Percentiles rank a stretch among this genome's conserved stretches.
These are phyloP conservation scores for Drosophila gunungcola DNA, from an alignment of 1,140 invertebrate genomes.

Conservation along the genomic window DNA sequence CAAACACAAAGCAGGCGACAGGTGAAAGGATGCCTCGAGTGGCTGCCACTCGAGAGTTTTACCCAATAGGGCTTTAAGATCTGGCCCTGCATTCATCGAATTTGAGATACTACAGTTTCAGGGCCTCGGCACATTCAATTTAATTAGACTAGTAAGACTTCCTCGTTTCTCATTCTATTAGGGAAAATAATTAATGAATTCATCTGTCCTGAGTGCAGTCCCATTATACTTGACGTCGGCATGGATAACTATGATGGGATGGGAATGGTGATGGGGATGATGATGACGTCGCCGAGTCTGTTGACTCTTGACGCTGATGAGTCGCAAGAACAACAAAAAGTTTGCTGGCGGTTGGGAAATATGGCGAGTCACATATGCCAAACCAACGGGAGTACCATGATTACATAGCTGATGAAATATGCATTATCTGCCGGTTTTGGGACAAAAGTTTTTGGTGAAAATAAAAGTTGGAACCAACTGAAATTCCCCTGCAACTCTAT, in stretches of 20 bases:
- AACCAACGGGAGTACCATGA: slow-evolving; percentile 22
- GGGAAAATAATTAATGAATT: slow-evolving; percentile 77
- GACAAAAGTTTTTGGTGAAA: slow-evolving; percentile 30
- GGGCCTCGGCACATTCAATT: slow-evolving; percentile 44
- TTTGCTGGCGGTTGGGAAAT: slow-evolving; percentile 25
- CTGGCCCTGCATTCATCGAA: slow-evolving; percentile 54
- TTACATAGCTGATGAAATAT: slow-evolving; percentile 47
- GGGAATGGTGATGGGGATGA: slow-evolving; percentile 12
- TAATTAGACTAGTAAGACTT: slow-evolving; percentile 66
- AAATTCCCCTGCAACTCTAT: background rate
- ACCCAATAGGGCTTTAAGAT: slow-evolving; percentile 48
- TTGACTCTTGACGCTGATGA: slow-evolving; percentile 49
- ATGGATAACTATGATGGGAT: slow-evolving; percentile 6
- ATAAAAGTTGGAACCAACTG: slow-evolving; percentile 25
- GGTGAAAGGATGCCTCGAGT: slow-evolving; percentile 45
- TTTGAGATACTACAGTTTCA: slow-evolving; percentile 10
- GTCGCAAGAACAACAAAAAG: slow-evolving; percentile 47
- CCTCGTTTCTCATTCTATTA: slow-evolving; percentile 48
- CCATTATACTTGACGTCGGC: slow-evolving; percentile 56
- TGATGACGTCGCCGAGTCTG: slow-evolving; percentile 34
- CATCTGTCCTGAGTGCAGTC: slow-evolving; percentile 72
- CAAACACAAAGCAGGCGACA: slow-evolving; percentile 35
- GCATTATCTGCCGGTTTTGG: slow-evolving; percentile 27
- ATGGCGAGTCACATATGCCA: slow-evolving; percentile 29
- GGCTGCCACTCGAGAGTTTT: slow-evolving; percentile 25